Evolutionary conservation across 2,113 vertebrate genomes (phyloP).

Genomic region (Rostratula benghalensis): DNA sequence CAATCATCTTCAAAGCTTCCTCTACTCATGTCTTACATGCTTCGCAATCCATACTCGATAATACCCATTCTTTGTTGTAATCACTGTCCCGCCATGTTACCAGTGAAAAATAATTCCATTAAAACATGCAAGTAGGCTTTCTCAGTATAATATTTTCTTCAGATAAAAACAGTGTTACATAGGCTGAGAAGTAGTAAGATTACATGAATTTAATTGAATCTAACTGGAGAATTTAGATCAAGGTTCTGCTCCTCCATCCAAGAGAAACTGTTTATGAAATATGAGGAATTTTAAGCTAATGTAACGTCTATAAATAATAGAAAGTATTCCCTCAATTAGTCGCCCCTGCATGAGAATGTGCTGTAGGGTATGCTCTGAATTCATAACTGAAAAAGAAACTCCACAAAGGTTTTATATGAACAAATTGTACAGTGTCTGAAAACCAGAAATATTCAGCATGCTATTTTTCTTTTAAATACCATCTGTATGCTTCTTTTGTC

Average conservation of each 20-base stretch:
- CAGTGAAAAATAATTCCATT: conserved; percentile 18
- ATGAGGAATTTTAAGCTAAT: conserved; percentile 30
- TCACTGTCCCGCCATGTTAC: not conserved
- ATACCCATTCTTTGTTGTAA: not conserved
- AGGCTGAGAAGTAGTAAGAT: not conserved
- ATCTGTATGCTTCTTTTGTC: conserved; percentile 33
- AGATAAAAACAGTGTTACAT: not conserved
- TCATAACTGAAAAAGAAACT: conserved; percentile 19
- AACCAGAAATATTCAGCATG: conserved; percentile 4
- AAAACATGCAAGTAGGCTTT: not conserved
- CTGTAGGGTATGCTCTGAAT: conserved; percentile 45
- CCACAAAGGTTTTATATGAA: conserved; percentile 24
- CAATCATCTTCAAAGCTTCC: not conserved
- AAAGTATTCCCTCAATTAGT: conserved; percentile 38
- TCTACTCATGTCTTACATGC: not conserved
- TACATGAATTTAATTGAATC: not conserved
- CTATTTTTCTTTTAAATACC: not conserved
- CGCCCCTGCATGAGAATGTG: not conserved
- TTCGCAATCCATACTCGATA: not conserved
- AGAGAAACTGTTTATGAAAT: conserved; percentile 33
- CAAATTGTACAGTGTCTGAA: conserved; percentile 20
- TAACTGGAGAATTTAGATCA: conserved; percentile 7
- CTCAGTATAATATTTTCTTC: not conserved
- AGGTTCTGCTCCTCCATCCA: not conserved
- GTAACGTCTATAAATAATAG: conserved; percentile 54